Conservation (phyloP, 1,140 invertebrate genomes). For the Drosophila suzukii region DNA sequence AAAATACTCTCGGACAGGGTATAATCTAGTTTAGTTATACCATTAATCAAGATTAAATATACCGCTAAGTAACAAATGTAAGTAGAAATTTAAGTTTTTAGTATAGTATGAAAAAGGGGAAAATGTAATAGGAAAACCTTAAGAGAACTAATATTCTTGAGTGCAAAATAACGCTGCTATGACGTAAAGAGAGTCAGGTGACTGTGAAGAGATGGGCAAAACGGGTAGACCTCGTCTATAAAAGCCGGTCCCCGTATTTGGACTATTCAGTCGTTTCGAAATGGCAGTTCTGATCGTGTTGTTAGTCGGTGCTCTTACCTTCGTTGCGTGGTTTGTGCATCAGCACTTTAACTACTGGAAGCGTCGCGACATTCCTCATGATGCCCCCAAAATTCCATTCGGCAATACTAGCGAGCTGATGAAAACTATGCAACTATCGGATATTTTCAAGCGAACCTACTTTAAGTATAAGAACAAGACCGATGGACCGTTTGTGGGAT, state of each 20-base stretch:
- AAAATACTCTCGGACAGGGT: too few relatives aligned
- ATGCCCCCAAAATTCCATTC: constrained; percentile 62
- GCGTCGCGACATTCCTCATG: constrained; percentile 78
- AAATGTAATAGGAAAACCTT: not conserved
- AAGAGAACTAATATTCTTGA: not conserved
- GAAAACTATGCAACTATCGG: constrained; percentile 27
- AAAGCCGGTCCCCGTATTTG: not conserved
- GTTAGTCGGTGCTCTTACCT: constrained; percentile 2
- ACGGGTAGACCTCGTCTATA: constrained; percentile 2
- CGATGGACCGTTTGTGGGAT: constrained; percentile 55
- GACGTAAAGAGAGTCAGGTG: not conserved
- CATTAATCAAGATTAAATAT: too few relatives aligned
- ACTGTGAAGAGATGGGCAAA: not conserved
- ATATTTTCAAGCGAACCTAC: constrained; percentile 16
- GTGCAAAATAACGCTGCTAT: not conserved
- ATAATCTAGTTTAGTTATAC: too few relatives aligned
- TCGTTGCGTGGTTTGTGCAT: constrained; percentile 27
- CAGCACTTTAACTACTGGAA: constrained; percentile 76
- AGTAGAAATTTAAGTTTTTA: not conserved
- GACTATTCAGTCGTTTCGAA: not conserved
- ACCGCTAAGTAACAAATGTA: not conserved
- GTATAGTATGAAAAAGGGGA: too few relatives aligned
- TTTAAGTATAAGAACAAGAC: constrained; percentile 56
- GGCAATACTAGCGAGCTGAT: constrained; percentile 63
- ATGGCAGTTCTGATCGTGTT: constrained; percentile 38